Percentiles rank a stretch among this genome's conserved stretches.
phyloP scores from a whole-genome alignment of 2,113 vertebrate species.

The Scopus umbretta region DNA sequence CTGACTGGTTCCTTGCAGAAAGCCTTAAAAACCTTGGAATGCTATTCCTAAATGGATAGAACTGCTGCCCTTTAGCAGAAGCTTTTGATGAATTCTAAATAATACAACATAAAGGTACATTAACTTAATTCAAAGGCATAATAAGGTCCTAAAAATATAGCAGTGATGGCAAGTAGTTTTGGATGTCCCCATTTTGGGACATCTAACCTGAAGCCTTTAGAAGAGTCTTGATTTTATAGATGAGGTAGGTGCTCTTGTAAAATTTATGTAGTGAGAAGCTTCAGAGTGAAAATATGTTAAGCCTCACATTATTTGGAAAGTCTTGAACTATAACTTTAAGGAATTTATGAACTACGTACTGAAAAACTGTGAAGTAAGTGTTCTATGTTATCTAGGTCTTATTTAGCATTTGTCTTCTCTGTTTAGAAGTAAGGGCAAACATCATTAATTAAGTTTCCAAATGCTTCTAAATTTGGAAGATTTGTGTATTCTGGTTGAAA shows the following conservation, averaged over 20 bases:
- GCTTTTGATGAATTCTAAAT: background rate
- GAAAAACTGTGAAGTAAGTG: background rate
- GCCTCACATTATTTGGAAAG: background rate
- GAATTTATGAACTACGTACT: background rate
- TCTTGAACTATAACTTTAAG: background rate
- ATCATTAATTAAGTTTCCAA: background rate
- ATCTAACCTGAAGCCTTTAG: background rate
- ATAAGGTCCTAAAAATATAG: background rate
- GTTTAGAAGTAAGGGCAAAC: background rate
- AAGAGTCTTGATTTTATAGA: background rate
- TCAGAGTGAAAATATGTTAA: background rate
- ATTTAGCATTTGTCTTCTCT: background rate
- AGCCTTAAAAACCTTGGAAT: background rate
- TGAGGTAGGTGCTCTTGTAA: background rate
- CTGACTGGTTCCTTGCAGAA: background rate
- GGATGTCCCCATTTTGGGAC: background rate
- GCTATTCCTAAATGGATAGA: background rate
- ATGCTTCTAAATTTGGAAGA: background rate
- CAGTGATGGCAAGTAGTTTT: background rate
- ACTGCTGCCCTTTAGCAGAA: background rate
- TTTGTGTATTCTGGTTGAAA: background rate
- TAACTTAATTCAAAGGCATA: background rate
- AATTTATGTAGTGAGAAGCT: background rate
- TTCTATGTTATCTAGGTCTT: background rate
- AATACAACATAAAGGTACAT: background rate